Evolutionary conservation across 2,113 vertebrate species (phyloP), one percentile per base, ranked within the genome.

Genomic region (Tachycineta bicolor): DNA sequence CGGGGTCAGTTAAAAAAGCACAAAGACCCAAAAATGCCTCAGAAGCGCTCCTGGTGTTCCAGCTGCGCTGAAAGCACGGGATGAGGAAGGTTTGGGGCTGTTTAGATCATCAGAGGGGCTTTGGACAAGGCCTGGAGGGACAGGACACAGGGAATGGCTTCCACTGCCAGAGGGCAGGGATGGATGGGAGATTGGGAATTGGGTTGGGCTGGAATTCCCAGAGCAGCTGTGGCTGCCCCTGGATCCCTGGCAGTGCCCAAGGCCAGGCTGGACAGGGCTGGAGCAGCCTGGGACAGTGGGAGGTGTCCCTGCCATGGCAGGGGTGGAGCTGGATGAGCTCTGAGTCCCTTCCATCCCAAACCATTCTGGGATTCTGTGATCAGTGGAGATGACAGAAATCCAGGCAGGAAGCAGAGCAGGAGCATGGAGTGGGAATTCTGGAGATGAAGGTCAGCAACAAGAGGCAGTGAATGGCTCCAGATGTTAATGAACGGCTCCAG

Each of bases 301-400:
- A 59, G 20, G 37, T 33, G 77, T 59, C 52, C 59, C 68, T 65
- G 86, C 22, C 68, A 13, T 16, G 34, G 37, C 43, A 28, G 21
- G 52, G 44, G 5, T 24, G 60, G 19, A 0, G 5, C 5, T 19
- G 53, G 2, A 14, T n/a, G 60, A 2, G 12, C 0, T 59, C 5
- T 46, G 14, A 68, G 24, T 15, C 70, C 62, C 12, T 25, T 31
- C 46, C 62, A 75, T 5, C 11, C 62, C 62, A 60, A 41, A 47
- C 16, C 55, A 23, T 1, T 3, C n/a, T 26, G 41, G 21, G 14
- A 55, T 6, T 26, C 47, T 68, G 71, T 7, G 47, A 17, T 11
- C 33, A 39, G 6, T 5, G 65, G 46, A 69, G 58, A 22, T 6
- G 62, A 49, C 41, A 89, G 37, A 78, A 79, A 80, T 14, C 15